Conservation (phyloP, 1,140 invertebrate genomes). For the Euura lappo region DNA sequence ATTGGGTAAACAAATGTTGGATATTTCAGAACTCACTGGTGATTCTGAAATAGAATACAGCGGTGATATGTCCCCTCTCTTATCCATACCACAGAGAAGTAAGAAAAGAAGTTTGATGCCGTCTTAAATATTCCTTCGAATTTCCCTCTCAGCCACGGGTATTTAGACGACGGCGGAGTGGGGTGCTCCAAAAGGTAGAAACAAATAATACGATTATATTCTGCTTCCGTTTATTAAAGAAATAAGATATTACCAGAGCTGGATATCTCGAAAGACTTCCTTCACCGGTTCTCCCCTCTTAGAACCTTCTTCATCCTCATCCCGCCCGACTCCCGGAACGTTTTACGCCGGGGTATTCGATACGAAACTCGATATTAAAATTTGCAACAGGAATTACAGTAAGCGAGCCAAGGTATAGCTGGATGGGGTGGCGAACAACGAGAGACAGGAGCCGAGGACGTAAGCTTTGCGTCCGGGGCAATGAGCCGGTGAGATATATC, state of each 20-base stretch:
- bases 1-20: too few species aligned
- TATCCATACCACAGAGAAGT: slow-evolving; percentile 17
- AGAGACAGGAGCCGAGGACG: background rate
- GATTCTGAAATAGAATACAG: slow-evolving; percentile 47
- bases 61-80: slow-evolving; percentile 46
- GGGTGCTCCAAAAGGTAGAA: slow-evolving; percentile 53
- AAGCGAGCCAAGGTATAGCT: background rate
- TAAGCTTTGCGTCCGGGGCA: slow-evolving; percentile 1
- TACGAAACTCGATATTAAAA: slow-evolving; percentile 27
- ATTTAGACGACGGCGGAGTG: slow-evolving; percentile 20
- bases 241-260: slow-evolving; percentile 56
- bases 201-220: slow-evolving; percentile 64
- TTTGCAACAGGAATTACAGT: slow-evolving; percentile 21
- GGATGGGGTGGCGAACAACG: background rate
- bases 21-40: slow-evolving; percentile 49
- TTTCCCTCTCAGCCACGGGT: slow-evolving; percentile 22
- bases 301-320: background rate
- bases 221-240: slow-evolving; percentile 63
- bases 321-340: background rate
- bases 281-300: background rate
- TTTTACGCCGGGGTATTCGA: slow-evolving; percentile 22
- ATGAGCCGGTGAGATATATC: background rate
- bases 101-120: slow-evolving; percentile 51
- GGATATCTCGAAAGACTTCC: background rate
- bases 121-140: slow-evolving; percentile 60